phyloP scores from a whole-genome alignment of 2,888 invertebrate genomes.

The Opisthograptis luteolata region DNA sequence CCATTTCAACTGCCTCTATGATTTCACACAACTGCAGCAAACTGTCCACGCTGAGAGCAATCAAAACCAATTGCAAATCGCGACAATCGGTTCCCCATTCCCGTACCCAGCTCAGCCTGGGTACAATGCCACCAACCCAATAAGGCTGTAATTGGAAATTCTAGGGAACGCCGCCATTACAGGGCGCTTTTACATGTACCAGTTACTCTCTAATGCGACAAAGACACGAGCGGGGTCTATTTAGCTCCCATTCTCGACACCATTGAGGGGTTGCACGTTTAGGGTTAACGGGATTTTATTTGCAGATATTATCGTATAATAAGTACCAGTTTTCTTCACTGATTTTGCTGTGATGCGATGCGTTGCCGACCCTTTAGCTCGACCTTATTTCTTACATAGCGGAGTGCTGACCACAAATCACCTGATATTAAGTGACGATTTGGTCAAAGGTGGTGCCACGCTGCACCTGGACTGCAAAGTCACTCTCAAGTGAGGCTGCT shows the following conservation, averaged over 20 bases:
- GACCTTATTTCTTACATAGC: too few species aligned
- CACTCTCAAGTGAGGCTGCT: too few species aligned
- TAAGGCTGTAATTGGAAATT: constrained; percentile 75
- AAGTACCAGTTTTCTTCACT: neutral
- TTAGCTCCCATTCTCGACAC: constrained; percentile 13
- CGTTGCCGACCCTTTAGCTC: too few species aligned
- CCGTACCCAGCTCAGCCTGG: constrained; percentile 1
- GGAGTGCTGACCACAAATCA: too few species aligned
- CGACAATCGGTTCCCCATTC: constrained; percentile 19
- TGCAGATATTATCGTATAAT: constrained; percentile 8
- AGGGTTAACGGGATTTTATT: constrained; percentile 18
- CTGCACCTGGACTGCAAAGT: too few species aligned
- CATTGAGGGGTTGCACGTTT: constrained; percentile 11
- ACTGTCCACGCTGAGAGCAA: neutral
- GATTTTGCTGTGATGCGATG: too few species aligned
- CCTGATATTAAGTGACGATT: too few species aligned
- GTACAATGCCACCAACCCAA: constrained; percentile 49
- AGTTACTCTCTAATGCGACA: constrained; percentile 20
- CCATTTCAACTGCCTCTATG: too few species aligned
- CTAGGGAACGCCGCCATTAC: constrained; percentile 46
- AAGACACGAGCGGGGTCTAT: constrained; percentile 13
- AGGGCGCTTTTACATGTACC: constrained; percentile 19
- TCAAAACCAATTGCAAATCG: constrained; percentile 15
- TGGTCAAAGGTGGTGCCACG: too few species aligned
- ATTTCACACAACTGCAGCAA: neutral